These are phyloP conservation scores for Drosophila neonasuta DNA, from an alignment of 2,888 invertebrate genomes.

Conservation along the genomic window DNA sequence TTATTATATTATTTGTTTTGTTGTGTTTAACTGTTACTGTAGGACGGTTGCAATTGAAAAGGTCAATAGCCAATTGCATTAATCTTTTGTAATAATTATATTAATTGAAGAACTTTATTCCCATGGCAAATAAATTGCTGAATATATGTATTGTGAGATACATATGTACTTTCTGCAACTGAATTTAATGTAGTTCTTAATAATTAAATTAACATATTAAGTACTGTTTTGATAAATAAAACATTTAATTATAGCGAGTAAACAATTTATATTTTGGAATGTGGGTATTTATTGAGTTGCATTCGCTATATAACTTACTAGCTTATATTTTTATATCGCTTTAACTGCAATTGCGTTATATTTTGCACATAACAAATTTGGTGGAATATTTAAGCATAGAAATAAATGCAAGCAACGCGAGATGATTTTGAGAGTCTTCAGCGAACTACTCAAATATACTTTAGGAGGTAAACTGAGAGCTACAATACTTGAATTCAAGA, in stretches of 20 bases:
- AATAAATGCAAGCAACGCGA: background rate
- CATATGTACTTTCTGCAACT: background rate
- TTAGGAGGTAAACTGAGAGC: background rate
- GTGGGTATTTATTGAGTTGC: background rate
- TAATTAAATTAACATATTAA: background rate
- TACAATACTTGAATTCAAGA: slow-evolving; percentile 2
- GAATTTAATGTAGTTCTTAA: background rate
- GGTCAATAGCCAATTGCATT: background rate
- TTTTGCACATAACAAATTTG: background rate
- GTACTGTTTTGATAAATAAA: background rate
- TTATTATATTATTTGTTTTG: too few relatives aligned
- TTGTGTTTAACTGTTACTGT: too few relatives aligned
- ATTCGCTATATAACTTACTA: background rate
- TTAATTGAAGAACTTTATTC: background rate
- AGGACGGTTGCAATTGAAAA: too few relatives aligned
- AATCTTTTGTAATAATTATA: background rate
- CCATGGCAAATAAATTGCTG: background rate
- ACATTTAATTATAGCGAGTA: background rate
- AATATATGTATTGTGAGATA: background rate
- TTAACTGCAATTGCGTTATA: too few relatives aligned
- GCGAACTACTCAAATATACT: background rate
- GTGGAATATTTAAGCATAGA: background rate
- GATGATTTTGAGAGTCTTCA: background rate
- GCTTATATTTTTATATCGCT: background rate
- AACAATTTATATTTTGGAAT: background rate